A percentile compares a stretch with the other conserved stretches of the same genome.
These are phyloP conservation scores for Ochlodes sylvanus DNA, from an alignment of 2,888 invertebrate species.

Conservation along the genomic window DNA sequence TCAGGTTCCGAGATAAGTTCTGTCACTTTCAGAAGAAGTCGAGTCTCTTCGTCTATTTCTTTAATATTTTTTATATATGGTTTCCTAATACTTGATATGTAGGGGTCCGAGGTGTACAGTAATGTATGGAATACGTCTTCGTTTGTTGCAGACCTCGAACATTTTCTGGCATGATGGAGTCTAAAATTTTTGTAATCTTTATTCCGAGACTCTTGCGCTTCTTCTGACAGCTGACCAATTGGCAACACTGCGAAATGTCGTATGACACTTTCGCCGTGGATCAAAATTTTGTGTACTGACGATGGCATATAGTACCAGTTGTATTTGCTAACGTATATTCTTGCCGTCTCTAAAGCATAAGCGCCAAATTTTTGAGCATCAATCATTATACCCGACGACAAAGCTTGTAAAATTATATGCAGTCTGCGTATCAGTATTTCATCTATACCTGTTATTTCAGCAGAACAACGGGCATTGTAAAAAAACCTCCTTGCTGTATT, in stretches of 20 bases:
- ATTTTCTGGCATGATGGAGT: constrained; percentile 14
- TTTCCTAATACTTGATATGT: not conserved
- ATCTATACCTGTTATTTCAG: constrained; percentile 22
- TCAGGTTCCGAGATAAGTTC: too few species aligned
- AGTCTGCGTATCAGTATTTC: constrained; percentile 5
- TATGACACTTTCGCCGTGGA: constrained; percentile 27
- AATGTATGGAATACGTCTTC: constrained; percentile 27
- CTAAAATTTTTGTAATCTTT: constrained; percentile 25
- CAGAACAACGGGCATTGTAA: constrained; percentile 16
- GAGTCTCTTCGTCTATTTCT: not conserved
- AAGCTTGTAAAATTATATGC: constrained; percentile 19
- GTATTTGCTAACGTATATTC: constrained; percentile 14
- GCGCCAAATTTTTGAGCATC: constrained; percentile 30
- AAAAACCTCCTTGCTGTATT: constrained; percentile 41
- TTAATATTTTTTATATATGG: not conserved
- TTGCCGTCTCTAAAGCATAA: constrained; percentile 34
- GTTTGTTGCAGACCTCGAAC: constrained; percentile 20
- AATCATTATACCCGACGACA: constrained; percentile 28
- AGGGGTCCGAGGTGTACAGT: too few species aligned
- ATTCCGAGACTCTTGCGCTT: constrained; percentile 26
- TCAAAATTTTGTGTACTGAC: constrained; percentile 33
- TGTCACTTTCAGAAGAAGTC: not conserved
- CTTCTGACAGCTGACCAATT: constrained; percentile 14
- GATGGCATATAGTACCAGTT: constrained; percentile 29
- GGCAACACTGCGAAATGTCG: constrained; percentile 15